A percentile compares a stretch with the other conserved stretches of the same genome.
Evolutionary conservation across 2,797 vertebrate genomes (phyloP).

Genomic region (Enteromius treurensis): DNA sequence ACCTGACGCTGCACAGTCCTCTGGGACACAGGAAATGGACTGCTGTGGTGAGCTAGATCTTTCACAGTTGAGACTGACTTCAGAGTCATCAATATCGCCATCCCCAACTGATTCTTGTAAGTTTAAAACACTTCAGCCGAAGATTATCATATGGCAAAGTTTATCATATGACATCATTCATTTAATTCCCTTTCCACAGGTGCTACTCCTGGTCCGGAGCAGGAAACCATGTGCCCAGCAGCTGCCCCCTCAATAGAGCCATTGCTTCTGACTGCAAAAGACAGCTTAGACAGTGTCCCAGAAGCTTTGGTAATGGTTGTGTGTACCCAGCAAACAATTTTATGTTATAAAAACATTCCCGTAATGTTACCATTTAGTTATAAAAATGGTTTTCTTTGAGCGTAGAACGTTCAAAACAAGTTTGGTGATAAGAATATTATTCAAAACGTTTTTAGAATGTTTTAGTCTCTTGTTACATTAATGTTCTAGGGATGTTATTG

Average conservation of each 20-base stretch:
- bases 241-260: constrained; percentile 80
- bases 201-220: constrained; percentile 88
- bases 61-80: constrained; percentile 94
- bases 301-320: constrained; percentile 83
- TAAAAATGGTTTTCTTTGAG: too few relatives aligned
- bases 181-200: constrained; percentile 70
- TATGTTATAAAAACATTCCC: too few relatives aligned
- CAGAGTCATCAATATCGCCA: constrained; percentile 90
- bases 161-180: neutral
- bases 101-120: constrained; percentile 94
- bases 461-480: too few relatives aligned
- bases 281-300: constrained; percentile 76
- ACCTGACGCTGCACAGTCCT: constrained; percentile 56
- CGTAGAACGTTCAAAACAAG: too few relatives aligned
- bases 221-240: constrained; percentile 87
- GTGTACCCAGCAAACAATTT: too few relatives aligned
- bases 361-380: too few relatives aligned
- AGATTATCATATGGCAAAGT: neutral
- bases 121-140: constrained; percentile 53
- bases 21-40: constrained; percentile 87
- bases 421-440: too few relatives aligned
- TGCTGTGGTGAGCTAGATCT: constrained; percentile 93
- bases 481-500: too few relatives aligned
- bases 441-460: too few relatives aligned
- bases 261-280: constrained; percentile 84